A percentile compares a stretch with the other conserved stretches of the same genome.
phyloP scores from a whole-genome alignment of 2,113 vertebrate species.

The Rhegmatorhina hoffmannsi region DNA sequence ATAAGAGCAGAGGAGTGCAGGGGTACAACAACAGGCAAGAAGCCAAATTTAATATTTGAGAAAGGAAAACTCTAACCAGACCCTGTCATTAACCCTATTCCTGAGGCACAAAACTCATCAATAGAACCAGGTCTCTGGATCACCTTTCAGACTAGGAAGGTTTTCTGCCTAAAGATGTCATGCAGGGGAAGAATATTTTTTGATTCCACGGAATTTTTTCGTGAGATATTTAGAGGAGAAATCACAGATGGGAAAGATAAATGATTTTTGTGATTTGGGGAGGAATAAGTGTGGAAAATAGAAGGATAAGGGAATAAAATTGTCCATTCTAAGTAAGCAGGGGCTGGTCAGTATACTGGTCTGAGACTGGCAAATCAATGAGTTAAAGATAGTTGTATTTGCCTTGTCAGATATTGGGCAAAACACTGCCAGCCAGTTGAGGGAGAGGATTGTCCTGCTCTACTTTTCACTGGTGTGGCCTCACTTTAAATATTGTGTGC shows the following conservation, averaged over 20 bases:
- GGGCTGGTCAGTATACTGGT: not conserved
- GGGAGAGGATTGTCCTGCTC: not conserved
- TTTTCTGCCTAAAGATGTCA: not conserved
- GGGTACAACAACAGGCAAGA: not conserved
- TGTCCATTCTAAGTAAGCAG: not conserved
- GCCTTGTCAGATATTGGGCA: no score
- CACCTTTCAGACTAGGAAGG: not conserved
- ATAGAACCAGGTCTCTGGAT: not conserved
- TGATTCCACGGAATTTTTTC: not conserved
- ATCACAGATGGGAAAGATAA: not conserved
- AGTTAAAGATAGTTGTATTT: no score
- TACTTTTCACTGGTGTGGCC: not conserved
- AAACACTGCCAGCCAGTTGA: fast-evolving
- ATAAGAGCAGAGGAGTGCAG: not conserved
- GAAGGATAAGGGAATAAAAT: not conserved
- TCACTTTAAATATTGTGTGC: not conserved
- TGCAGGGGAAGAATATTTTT: not conserved
- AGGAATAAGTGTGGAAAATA: not conserved
- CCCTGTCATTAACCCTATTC: not conserved
- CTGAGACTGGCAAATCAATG: not conserved
- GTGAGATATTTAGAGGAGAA: not conserved
- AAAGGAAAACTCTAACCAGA: not conserved
- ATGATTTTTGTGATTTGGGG: not conserved
- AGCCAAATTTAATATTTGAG: not conserved
- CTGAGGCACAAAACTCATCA: not conserved